Evolutionary conservation across 92 coral and sea anemone genomes (phyloP), one percentile per base, ranked within the genome.

Genomic region (Metridium senile): DNA sequence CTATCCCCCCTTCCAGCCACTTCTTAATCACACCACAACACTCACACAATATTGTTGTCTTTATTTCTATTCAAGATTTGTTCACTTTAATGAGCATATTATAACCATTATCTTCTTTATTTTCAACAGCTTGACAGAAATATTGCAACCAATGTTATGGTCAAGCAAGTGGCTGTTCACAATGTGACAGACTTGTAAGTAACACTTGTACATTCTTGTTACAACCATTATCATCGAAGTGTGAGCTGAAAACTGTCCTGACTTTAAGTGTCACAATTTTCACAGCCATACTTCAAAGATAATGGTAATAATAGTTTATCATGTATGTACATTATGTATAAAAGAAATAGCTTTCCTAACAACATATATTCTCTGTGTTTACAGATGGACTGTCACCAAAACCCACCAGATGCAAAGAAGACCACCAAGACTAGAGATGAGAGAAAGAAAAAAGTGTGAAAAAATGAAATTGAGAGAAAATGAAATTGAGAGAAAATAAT

Each of bases 111-210:
- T 22, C 22, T 59, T 26, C 4, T 59, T 21, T 59, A 22, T 59
- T 26, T 26, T 59, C 33, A 22, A 59, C 66, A 59, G 66, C 66
- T 59, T 59, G 66, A 59, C 29, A 22, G 66, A 22, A 54, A 54
- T 54, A 16, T 3, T 20, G n/a, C 4, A 13, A 54, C 59, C 59
- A 54, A 13, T 54, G 59, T 13, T 54, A 21, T 54, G n/a, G 39
- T 63, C 66, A 59, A 26, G 45, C 45, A 21, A 27, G 3, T 4
- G 69, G 43, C 43, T 3, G 39, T 20, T 17, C 9, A 8, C 69
- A n/a, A 28, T 1, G 31, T 28, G 45, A 31, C 69, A 63, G 69
- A 63, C 45, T 10, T 63, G 69, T 63, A 63, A 63, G 69, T 63
- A 4, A 28, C 49, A 39, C 49, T 39, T 39, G 49, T 39, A 39